Percentiles rank a stretch among this genome's conserved stretches.
These are phyloP conservation scores for Lithophane ornitopus DNA, from an alignment of 2,888 invertebrate genomes.

Conservation along the genomic window DNA sequence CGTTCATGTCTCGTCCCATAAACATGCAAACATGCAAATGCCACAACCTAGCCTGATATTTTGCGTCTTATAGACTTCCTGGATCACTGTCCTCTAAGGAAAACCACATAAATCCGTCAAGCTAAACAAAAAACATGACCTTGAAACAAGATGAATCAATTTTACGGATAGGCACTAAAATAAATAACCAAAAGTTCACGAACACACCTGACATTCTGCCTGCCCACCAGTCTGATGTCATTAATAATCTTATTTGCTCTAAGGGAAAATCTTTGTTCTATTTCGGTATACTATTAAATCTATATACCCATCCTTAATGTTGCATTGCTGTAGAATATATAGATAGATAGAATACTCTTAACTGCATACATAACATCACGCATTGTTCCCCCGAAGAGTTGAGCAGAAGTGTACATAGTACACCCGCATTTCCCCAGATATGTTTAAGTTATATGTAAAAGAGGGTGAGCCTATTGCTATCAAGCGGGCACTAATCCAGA, in stretches of 20 bases:
- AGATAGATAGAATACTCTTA: too few species aligned
- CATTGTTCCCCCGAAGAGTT: too few species aligned
- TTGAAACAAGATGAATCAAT: constrained; percentile 41
- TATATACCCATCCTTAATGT: neutral
- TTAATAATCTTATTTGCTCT: constrained; percentile 8
- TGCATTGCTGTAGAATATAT: too few species aligned
- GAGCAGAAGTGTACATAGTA: too few species aligned
- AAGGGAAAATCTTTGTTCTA: constrained; percentile 19
- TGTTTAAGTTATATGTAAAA: too few species aligned
- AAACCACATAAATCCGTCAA: constrained; percentile 16
- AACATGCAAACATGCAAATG: neutral
- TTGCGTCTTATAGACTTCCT: constrained; percentile 26
- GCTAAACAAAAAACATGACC: constrained; percentile 45
- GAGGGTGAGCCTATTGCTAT: too few species aligned
- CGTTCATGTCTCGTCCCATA: too few species aligned
- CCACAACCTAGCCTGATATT: neutral
- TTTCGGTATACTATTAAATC: neutral
- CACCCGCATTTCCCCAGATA: too few species aligned
- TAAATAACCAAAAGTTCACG: constrained; percentile 33
- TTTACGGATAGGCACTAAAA: constrained; percentile 29
- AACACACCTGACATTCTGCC: constrained; percentile 29
- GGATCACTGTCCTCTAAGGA: constrained; percentile 5
- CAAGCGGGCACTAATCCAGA: too few species aligned
- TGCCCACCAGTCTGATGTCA: constrained; percentile 17
- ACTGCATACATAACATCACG: too few species aligned